Base-by-base conservation (phyloP, 2,113 vertebrate genomes). In the Festucalex cinctus region DNA sequence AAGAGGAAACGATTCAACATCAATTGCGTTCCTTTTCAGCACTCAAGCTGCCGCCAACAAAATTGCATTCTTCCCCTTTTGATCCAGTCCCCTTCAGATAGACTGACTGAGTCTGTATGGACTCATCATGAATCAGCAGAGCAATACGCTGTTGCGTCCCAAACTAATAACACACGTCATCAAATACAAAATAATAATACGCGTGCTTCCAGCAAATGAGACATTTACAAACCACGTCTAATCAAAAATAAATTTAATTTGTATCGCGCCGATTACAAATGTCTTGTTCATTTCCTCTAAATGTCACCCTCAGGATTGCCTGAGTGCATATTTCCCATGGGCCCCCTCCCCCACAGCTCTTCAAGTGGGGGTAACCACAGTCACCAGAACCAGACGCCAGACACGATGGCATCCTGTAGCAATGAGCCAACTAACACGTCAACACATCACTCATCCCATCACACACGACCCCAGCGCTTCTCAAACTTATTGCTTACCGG, bases 241-340 rank as follows among this genome's bases (percentile, higher is more conserved):
- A 86, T 87, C 69, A 75, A 80, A 87, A 79, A 80, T 62, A 76
- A 85, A 88, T 88, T 82, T 81, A 83, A 77, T 26, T 76, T 73
- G 70, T 65, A 72, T 71, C 57, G 68, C 58, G 80, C 84, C 79
- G 79, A 85, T 84, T 83, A 78, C 65, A 77, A 84, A 73, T 71
- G 68, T 17, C 44, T 46, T 46, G 16, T 82, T 89, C 76, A 84
- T 88, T 86, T 89, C 85, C 86, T 82, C 67, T 57, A 67, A 5
- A 19, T 78, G 77, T 66, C 72, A 80, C 66, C 74, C 75, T 72
- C 76, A 76, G 66, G 70, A 83, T 67, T 85, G 79, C 63, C 79
- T 76, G 77, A 86, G 82, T 83, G 83, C 83, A 87, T 87, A 85
- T 89, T 89, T 89, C 88, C 88, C 88, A 85, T 73, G 85, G 85